phyloP scores from a whole-genome alignment of 37 sponge, comb jelly and placozoan genomes.

The Tethya wilhelma region DNA sequence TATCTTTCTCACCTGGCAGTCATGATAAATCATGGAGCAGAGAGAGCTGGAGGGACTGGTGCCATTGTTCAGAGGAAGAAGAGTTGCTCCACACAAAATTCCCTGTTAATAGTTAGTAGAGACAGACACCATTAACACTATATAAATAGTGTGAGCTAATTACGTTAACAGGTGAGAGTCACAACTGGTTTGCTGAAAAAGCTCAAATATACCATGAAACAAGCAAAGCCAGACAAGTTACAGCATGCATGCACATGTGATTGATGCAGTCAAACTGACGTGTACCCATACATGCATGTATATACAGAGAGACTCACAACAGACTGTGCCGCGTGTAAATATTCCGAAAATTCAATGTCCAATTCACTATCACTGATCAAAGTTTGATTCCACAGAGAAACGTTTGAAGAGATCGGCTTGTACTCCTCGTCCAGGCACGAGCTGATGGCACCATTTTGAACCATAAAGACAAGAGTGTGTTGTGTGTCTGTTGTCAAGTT shows the following conservation, averaged over 20 bases:
- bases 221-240: no score
- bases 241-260: no score
- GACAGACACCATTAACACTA: background rate
- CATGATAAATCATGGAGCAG: constrained; percentile 31
- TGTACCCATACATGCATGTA: no score
- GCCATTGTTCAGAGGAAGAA: constrained; percentile 10
- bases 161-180: background rate
- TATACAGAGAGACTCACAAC: no score
- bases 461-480: constrained; percentile 36
- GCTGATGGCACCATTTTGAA: constrained; percentile 42
- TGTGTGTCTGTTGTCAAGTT: constrained; percentile 7
- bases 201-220: no score
- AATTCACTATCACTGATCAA: background rate
- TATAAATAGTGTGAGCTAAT: background rate
- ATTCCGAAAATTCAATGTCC: constrained; percentile 15
- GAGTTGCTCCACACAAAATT: constrained; percentile 25
- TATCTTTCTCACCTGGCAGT: constrained; percentile 17
- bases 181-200: no score
- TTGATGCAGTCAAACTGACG: no score
- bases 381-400: constrained; percentile 17
- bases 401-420: background rate
- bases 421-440: constrained; percentile 61
- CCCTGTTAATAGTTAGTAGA: constrained; percentile 22
- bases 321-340: constrained; percentile 11
- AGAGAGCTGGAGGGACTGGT: background rate